Evolutionary conservation across 1,140 invertebrate species (phyloP), one percentile per base, ranked within the genome.

Genomic region (Ostrea denselamellosa): DNA sequence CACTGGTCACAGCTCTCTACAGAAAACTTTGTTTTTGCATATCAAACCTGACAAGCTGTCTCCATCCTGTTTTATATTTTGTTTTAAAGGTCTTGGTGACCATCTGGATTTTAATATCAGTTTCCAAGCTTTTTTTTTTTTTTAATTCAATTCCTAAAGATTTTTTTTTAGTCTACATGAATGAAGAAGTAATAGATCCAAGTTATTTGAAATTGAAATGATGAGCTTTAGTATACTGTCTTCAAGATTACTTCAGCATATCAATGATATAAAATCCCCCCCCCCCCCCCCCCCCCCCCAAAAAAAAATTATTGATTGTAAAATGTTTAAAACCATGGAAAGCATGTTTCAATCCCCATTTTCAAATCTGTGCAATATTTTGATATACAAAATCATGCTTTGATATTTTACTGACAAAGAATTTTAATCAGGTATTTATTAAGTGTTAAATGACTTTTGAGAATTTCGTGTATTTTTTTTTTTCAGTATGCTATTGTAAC

Each of bases 41-140:
- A 77, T 77, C 68, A 34, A 9, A 77, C 22, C 68, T 77, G 68
- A 77, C 68, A 77, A 77, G 7, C 68, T 28, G 68, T 77, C 68
- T 77, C 56, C 17, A n/a, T 62, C 19, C 68, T 77, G 25, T 34
- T 62, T 19, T 28, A 77, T 10, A 10, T 34, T 77, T 10, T 28
- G 68, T 77, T 77, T 77, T 77, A 77, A 77, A 68, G 25, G 25
- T 77, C 68, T 34, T 34, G 9, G 25, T 77, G 68, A 28, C 68
- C 28, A 28, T 14, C 12, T 77, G 14, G 34, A 25, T 25, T 28
- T 14, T 28, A 77, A 10, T 12, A 77, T 77, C 22, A 77, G 22
- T 62, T 77, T 34, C 28, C 10, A 28, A 25, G 14, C 28, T 77
- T 12, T 17, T 1, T 1, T 44, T 5, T 34, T 77, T 77, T 4